Conservation (phyloP, 2,888 invertebrate genomes). For the Diarsia dahlii region DNA sequence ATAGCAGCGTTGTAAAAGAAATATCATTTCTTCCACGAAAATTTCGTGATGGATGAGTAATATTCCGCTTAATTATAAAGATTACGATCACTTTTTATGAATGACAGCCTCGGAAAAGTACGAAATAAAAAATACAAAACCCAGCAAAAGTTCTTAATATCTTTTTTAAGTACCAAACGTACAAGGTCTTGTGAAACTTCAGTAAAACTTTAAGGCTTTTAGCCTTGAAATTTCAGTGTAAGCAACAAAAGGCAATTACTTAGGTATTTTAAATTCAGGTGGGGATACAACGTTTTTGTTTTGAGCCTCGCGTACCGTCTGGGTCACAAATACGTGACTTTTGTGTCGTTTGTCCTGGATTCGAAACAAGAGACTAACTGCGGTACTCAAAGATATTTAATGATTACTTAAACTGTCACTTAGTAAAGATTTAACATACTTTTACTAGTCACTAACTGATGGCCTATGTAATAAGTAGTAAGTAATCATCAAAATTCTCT, state of each 20-base stretch:
- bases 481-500: too few species aligned
- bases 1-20: background rate
- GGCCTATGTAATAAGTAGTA: too few species aligned
- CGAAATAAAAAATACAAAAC: conserved; percentile 14
- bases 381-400: too few species aligned
- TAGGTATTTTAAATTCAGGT: conserved; percentile 9
- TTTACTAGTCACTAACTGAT: too few species aligned
- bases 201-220: conserved; percentile 12
- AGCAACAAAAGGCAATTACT: conserved; percentile 26
- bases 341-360: background rate
- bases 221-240: conserved; percentile 20
- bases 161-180: conserved; percentile 21
- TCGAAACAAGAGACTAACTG: too few species aligned
- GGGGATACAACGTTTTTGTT: conserved; percentile 9
- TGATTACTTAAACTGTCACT: too few species aligned
- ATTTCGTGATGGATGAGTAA: conserved; percentile 5
- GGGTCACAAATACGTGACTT: conserved; percentile 1
- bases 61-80: conserved; percentile 30
- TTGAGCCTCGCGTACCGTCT: background rate
- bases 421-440: too few species aligned
- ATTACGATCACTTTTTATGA: conserved; percentile 32
- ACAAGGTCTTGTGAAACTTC: conserved; percentile 20
- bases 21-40: background rate
- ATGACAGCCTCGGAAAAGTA: conserved; percentile 32
- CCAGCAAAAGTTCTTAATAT: conserved; percentile 41